Conservation (phyloP, 2,113 vertebrate species). For the Cyprinodon variegatus region DNA sequence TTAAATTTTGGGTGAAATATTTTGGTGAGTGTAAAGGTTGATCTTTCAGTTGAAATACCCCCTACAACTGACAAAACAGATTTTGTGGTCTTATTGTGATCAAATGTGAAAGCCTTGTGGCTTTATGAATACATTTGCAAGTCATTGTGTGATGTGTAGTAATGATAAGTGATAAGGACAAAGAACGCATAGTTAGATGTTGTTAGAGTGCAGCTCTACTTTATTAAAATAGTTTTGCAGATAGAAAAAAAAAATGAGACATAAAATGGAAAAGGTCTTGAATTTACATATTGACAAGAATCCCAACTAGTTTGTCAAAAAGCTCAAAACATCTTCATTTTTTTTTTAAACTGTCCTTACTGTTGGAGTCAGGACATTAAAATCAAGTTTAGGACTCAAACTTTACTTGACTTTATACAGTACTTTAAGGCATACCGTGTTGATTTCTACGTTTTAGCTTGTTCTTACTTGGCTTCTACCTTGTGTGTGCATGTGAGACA, state of each 20-base stretch:
- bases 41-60: too few species aligned
- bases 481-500: constrained; percentile 23
- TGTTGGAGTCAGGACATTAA: neutral
- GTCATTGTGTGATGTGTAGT: too few species aligned
- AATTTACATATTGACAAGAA: constrained; percentile 5
- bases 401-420: neutral
- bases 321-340: constrained; percentile 20
- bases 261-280: neutral
- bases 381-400: neutral
- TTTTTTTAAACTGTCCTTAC: constrained; percentile 15
- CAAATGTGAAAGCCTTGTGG: too few species aligned
- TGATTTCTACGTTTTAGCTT: neutral
- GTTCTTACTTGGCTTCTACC: constrained; percentile 1
- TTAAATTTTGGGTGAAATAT: too few species aligned
- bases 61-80: too few species aligned
- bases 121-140: too few species aligned
- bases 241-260: neutral
- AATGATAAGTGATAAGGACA: neutral
- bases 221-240: neutral
- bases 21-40: too few species aligned
- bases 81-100: too few species aligned
- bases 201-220: neutral
- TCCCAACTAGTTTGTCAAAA: neutral
- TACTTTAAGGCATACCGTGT: constrained; percentile 4
- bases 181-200: neutral